A percentile compares a stretch with the other conserved stretches of the same genome.
Evolutionary conservation across 2,888 invertebrate genomes (phyloP).

Genomic region (Hedya salicella): DNA sequence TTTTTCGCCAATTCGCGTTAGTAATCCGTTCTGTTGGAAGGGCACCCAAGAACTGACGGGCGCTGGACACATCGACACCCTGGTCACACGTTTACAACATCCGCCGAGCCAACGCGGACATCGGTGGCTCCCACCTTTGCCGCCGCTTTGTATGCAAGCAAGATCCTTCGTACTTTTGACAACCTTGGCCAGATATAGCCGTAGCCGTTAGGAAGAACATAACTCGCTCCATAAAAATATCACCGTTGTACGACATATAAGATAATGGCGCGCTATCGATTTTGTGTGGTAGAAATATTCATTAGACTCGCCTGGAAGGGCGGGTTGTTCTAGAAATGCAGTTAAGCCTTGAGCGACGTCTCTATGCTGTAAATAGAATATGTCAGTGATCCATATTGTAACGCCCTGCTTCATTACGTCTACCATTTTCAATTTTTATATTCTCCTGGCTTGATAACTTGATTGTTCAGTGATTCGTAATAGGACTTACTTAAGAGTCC

Average conservation of each 20-base stretch:
- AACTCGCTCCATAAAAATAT: constrained; percentile 53
- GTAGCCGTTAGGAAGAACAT: constrained; percentile 74
- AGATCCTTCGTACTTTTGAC: constrained; percentile 55
- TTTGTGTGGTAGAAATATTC: constrained; percentile 50
- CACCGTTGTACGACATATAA: constrained; percentile 62
- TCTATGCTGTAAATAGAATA: constrained; percentile 29
- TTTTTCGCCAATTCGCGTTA: constrained; percentile 37
- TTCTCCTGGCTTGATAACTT: neutral
- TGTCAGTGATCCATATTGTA: constrained; percentile 16
- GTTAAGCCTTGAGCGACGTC: constrained; percentile 24
- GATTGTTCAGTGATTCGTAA: neutral
- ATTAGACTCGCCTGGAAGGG: constrained; percentile 40
- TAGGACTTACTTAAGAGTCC: too few relatives aligned
- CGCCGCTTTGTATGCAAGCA: constrained; percentile 65
- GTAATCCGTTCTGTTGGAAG: constrained; percentile 66
- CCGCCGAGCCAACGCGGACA: constrained; percentile 74
- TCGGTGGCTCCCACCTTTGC: constrained; percentile 58
- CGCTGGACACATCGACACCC: constrained; percentile 68
- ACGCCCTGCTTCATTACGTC: neutral
- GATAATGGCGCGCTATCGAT: constrained; percentile 40
- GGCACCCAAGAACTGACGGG: constrained; percentile 68
- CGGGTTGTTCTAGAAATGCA: constrained; percentile 40
- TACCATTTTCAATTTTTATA: neutral
- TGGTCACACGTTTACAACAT: constrained; percentile 75
- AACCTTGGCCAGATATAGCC: constrained; percentile 67